Evolutionary conservation across 2,113 vertebrate genomes (phyloP), one percentile per base, ranked within the genome.

Genomic region (Pterocles gutturalis): DNA sequence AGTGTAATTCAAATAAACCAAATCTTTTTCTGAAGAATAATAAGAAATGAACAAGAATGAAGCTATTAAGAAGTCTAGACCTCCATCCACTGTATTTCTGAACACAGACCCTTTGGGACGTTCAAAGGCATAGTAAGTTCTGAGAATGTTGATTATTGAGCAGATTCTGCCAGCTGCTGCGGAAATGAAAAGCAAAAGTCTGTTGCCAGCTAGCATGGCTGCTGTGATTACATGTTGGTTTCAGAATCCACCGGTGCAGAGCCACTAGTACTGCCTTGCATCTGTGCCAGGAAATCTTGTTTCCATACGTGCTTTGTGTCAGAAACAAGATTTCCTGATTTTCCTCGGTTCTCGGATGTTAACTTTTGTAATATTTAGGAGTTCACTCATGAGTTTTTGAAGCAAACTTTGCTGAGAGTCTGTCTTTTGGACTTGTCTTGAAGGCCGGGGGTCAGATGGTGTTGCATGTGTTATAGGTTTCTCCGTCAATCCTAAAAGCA

Each of bases 191-290:
- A 86, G 33, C 34, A 73, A n/a, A 38, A 17, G 9, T 7, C 36
- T 54, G 0, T 15, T 67, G 34, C 33, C 60, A 28, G 11, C 24
- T 65, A 14, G 8, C 29, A 62, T 33, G 31, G 22, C 58, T 54
- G 0, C 29, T 3, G 1, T 16, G 46, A 22, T 25, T 33, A 11
- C 9, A 14, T 31, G 3, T 3, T n/a, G n/a, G 3, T 43, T 76
- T 83, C 34, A 43, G 45, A 88, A 61, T 20, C 36, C 48, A 20
- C 54, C 67, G 58, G 25, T 18, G n/a, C 31, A 54, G 54, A 48
- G 33, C 11, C 71, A 48, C 13, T 25, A 10, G 43, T 17, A 17
- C 33, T n/a, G 38, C 54, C 20, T 9, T 14, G 25, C 19, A 31
- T 48, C 71, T n/a, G 17, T 62, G 28, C 45, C 57, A 26, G 67